Evolutionary conservation across 2,113 vertebrate genomes (phyloP).

Genomic region (Eulemur macaco): DNA sequence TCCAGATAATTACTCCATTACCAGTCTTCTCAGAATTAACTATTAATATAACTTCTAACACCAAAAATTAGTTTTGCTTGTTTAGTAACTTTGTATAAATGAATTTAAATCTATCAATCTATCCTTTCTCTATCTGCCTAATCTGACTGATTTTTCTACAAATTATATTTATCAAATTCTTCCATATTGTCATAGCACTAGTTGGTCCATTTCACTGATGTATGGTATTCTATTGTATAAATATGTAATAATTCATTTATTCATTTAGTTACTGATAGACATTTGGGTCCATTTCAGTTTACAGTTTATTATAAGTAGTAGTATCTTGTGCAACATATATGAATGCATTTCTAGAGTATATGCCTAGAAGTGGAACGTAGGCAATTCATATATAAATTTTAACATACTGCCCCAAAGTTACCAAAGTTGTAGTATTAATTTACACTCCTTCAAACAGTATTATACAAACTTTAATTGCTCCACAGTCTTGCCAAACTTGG

Average conservation of each 20-base stretch:
- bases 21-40: neutral
- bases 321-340: neutral
- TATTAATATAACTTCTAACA: neutral
- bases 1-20: neutral
- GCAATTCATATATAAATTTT: neutral
- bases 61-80: neutral
- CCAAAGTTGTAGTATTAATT: neutral
- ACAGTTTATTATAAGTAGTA: neutral
- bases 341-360: neutral
- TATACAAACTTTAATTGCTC: neutral
- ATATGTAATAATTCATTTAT: neutral
- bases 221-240: neutral
- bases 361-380: neutral
- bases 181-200: neutral
- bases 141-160: neutral
- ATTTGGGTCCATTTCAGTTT: neutral
- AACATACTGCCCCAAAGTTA: neutral
- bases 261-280: neutral
- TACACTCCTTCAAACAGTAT: neutral
- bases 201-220: neutral
- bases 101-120: neutral
- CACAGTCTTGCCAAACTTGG: neutral
- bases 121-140: neutral
- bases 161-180: neutral
- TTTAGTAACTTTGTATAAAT: neutral